Percentiles rank a stretch among this genome's conserved stretches.
Conservation (phyloP, 2,113 vertebrate genomes). For the Pycnonotus jocosus region DNA sequence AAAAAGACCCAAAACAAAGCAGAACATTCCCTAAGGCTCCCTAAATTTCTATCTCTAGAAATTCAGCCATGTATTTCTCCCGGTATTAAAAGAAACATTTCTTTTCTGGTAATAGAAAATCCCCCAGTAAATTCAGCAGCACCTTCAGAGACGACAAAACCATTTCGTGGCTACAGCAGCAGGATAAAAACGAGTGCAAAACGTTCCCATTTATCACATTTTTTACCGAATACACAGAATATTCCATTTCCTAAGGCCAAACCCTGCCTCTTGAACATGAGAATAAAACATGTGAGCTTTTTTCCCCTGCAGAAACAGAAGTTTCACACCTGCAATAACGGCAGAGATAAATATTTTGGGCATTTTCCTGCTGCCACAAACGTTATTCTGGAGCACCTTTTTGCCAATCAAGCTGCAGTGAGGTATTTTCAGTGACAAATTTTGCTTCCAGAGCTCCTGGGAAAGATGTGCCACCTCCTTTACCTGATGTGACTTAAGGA, state of each 20-base stretch:
- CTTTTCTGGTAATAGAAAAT: neutral
- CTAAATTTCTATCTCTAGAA: fast-evolving
- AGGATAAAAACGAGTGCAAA: neutral
- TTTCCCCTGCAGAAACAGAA: neutral
- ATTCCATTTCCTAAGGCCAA: neutral
- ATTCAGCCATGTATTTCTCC: neutral
- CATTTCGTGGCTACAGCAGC: neutral
- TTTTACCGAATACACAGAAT: neutral
- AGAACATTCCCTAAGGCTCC: neutral
- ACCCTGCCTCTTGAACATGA: neutral
- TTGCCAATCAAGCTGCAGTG: neutral
- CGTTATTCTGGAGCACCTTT: neutral
- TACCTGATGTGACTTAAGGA: neutral
- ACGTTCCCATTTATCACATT: neutral
- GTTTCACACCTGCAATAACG: neutral
- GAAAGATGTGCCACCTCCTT: neutral
- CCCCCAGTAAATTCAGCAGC: neutral
- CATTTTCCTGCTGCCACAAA: neutral
- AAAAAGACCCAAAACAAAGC: neutral
- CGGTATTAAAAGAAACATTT: neutral
- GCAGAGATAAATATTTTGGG: neutral
- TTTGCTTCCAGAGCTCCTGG: neutral
- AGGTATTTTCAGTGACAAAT: neutral
- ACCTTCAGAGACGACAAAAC: neutral
- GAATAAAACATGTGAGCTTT: neutral